phyloP scores from a whole-genome alignment of 2,113 vertebrate species.

The Ptilorrhoa leucosticta region DNA sequence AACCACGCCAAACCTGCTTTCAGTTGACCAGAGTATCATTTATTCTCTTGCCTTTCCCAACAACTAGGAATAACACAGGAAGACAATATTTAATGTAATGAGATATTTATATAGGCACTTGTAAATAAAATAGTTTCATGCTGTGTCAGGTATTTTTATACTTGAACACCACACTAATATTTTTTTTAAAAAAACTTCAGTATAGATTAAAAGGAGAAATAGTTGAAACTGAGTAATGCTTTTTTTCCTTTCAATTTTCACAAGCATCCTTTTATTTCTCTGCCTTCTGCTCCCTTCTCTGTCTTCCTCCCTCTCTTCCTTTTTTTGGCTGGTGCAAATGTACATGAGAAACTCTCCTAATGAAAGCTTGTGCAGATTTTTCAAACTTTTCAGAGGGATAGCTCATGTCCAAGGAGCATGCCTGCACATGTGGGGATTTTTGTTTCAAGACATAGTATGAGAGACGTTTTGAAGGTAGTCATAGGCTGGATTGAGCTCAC shows the following conservation, averaged over 20 bases:
- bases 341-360: background rate
- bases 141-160: background rate
- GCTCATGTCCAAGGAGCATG: background rate
- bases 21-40: background rate
- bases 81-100: background rate
- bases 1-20: background rate
- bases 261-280: background rate
- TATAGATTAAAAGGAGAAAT: background rate
- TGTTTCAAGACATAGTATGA: background rate
- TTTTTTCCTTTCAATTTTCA: background rate
- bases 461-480: background rate
- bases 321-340: background rate
- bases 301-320: background rate
- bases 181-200: background rate
- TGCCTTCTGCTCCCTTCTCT: background rate
- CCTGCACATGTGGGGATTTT: background rate
- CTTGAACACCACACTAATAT: background rate
- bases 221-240: background rate
- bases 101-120: background rate
- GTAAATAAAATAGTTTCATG: background rate
- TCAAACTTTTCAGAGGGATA: background rate
- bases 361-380: background rate
- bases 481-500: constrained; percentile 26
- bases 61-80: background rate
- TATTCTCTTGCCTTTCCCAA: background rate